Evolutionary conservation across 2,113 vertebrate genomes (phyloP).

Genomic region (Cyprinus carpio): DNA sequence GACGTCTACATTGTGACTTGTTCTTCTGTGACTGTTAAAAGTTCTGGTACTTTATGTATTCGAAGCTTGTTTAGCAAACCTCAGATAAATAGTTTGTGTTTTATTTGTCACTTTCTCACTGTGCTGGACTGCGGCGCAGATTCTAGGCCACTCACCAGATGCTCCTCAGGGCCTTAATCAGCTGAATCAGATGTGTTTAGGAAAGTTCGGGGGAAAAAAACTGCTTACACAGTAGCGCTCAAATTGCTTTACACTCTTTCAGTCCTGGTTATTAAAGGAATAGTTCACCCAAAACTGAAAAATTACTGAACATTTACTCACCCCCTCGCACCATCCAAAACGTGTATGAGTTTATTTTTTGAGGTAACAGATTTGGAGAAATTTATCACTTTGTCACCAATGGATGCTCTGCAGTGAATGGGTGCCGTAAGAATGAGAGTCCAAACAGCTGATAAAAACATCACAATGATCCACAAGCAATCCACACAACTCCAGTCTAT

Average conservation of each 20-base stretch:
- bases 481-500: no score
- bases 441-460: neutral
- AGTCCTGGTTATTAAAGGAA: neutral
- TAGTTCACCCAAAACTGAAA: neutral
- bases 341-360: no score
- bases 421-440: neutral
- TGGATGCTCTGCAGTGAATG: neutral
- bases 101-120: constrained; percentile 13
- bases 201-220: constrained; percentile 3
- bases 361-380: no score
- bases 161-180: constrained; percentile 33
- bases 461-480: neutral
- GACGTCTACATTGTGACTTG: neutral
- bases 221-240: constrained; percentile 6
- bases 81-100: constrained; percentile 16
- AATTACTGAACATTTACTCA: neutral
- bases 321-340: no score
- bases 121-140: neutral
- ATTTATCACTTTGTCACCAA: no score
- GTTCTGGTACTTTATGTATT: constrained; percentile 6
- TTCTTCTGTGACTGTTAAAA: neutral
- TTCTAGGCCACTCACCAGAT: constrained; percentile 30
- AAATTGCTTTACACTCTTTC: constrained; percentile 6
- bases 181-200: constrained; percentile 23
- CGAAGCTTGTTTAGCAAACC: neutral